phyloP scores from a whole-genome alignment of 2,113 vertebrate genomes.

The Chloebia gouldiae region DNA sequence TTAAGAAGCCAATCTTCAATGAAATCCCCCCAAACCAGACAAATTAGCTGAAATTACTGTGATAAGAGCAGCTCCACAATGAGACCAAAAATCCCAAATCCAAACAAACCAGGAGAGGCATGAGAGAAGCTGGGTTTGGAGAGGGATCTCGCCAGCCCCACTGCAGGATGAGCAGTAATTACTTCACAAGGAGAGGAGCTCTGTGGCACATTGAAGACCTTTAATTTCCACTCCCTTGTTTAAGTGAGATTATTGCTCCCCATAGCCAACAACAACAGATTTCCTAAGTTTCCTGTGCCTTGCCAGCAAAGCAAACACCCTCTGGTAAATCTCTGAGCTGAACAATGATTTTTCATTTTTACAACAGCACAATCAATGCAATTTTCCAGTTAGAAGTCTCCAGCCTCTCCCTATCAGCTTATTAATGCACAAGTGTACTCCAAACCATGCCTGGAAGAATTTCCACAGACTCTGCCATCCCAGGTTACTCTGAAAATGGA shows the following conservation, averaged over 20 bases:
- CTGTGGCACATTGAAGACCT: not conserved
- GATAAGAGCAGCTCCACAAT: not conserved
- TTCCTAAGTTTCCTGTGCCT: not conserved
- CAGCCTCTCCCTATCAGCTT: constrained; percentile 28
- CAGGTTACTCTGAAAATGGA: not conserved
- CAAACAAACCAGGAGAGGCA: not conserved
- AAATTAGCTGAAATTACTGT: not conserved
- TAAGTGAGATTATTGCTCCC: constrained; percentile 27
- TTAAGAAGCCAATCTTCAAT: not conserved
- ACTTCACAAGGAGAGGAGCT: not conserved
- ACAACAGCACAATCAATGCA: constrained; percentile 38
- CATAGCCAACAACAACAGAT: not conserved
- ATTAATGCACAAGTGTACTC: not conserved
- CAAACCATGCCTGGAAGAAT: not conserved
- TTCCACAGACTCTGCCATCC: not conserved
- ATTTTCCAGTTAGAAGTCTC: constrained; percentile 46
- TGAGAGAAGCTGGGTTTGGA: not conserved
- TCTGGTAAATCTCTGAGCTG: constrained; percentile 8
- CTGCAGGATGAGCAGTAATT: not conserved
- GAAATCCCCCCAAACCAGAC: not conserved
- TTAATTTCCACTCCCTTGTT: constrained; percentile 18
- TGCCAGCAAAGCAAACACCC: constrained; percentile 19
- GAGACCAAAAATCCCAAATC: not conserved
- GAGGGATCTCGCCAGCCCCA: not conserved
- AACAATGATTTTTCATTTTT: constrained; percentile 41